Base-by-base conservation (phyloP, 2,113 vertebrate species). In the Pseudorasbora parva region DNA sequence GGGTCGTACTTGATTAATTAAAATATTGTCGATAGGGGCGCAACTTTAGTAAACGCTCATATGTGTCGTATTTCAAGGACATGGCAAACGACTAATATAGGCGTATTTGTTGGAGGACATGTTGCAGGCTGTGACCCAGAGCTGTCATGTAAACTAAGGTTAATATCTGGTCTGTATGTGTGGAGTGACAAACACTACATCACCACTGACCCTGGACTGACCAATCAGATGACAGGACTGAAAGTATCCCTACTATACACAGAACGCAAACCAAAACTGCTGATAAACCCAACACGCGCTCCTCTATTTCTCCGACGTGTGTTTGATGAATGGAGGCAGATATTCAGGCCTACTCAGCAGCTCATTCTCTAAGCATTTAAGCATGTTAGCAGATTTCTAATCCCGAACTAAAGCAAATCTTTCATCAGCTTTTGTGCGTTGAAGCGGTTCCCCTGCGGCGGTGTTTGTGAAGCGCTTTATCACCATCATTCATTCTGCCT, bases 311-410 rank as follows among this genome's bases (percentile, higher is more conserved):
- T 75, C 12, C 51, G 45, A 47, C 25, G 68, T 43, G 21, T 9
- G 14, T 49, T 37, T 41, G 33, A 62, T 78, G 76, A 60, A 59
- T 60, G 75, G 6, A 60, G 21, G 54, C 30, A 69, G 19, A 23
- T 43, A 45, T 23, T 6, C 68, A 43, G 68, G 68, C 37, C 21
- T 41, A 23, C 68, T 71, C 68, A 45, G 12, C 76, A 25, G 0
- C 8, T 60, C 76, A 11, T 56, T 59, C 51, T 23, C 74, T 59
- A 21, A 57, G 49, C 75, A 59, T 59, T 77, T 59, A 45, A 78
- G 76, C 76, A 43, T 25, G 33, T 57, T 77, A 77, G 51, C 74
- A 77, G 74, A 59, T 77, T 77, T 41, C 11, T 60, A 78, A 78
- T 43, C 75, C 33, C 4, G 30, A 78, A 78, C 33, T 45, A n/a